Evolutionary conservation across 2,888 invertebrate species (phyloP).

Genomic region (Strigamia crassipes): DNA sequence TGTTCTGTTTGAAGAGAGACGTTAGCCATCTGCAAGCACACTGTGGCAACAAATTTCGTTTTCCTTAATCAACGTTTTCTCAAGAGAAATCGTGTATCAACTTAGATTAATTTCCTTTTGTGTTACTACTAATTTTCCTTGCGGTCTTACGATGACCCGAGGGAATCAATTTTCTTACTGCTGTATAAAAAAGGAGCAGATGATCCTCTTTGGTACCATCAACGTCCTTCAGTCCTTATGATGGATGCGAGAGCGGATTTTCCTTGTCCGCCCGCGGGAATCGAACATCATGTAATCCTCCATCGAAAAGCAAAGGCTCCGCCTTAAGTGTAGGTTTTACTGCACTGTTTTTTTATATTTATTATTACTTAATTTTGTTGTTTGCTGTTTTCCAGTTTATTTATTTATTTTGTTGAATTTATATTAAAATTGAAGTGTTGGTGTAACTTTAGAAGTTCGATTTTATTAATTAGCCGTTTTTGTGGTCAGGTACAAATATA

Average conservation of each 20-base stretch:
- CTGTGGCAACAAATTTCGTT: not conserved
- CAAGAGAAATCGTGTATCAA: not conserved
- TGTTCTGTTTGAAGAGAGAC: slow-evolving; percentile 6
- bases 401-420: not conserved
- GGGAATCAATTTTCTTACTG: slow-evolving; percentile 12
- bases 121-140: not conserved
- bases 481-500: not conserved
- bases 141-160: not conserved
- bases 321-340: not conserved
- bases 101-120: slow-evolving; percentile 12
- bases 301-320: slow-evolving; percentile 25
- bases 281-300: slow-evolving; percentile 26
- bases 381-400: no score
- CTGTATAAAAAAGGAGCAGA: not conserved
- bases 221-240: slow-evolving; percentile 7
- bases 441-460: no score
- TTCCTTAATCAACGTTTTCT: not conserved
- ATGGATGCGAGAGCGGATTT: slow-evolving; percentile 27
- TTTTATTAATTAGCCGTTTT: not conserved
- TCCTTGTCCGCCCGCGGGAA: slow-evolving; percentile 13
- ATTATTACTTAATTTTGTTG: not conserved
- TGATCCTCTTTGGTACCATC: slow-evolving; percentile 34
- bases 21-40: not conserved
- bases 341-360: not conserved
- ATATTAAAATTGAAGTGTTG: not conserved